Conservation (phyloP, 2,888 invertebrate genomes). For the Dyspetes luteomarginatus region DNA sequence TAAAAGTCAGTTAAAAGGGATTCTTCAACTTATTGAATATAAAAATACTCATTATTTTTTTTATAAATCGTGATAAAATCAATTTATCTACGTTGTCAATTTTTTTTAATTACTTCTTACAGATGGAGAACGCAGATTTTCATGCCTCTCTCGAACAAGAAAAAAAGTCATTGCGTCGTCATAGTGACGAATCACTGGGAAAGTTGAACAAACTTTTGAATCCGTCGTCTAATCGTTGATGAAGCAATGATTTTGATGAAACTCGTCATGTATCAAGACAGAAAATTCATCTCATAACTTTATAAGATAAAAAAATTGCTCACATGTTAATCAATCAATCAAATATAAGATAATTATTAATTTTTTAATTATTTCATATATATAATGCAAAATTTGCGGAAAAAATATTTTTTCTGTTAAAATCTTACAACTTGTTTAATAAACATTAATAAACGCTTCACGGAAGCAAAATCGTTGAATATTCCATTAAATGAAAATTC, state of each 20-base stretch:
- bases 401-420: neutral
- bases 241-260: neutral
- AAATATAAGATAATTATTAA: neutral
- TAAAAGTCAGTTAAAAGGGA: slow-evolving; percentile 13
- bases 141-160: neutral
- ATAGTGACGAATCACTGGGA: neutral
- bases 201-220: slow-evolving; percentile 12
- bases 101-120: neutral
- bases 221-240: no score
- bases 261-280: neutral
- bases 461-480: neutral
- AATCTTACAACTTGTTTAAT: neutral
- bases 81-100: neutral
- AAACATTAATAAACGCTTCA: neutral
- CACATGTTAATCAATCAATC: no score
- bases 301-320: neutral
- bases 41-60: neutral
- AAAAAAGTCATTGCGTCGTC: neutral
- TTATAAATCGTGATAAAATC: neutral
- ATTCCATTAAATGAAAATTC: neutral
- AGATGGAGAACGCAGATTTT: slow-evolving; percentile 28
- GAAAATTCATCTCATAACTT: neutral
- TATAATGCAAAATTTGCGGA: neutral
- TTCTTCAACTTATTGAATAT: neutral
- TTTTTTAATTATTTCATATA: neutral